Evolutionary conservation across 2,888 invertebrate species (phyloP).

Genomic region (Tetranychus piercei): DNA sequence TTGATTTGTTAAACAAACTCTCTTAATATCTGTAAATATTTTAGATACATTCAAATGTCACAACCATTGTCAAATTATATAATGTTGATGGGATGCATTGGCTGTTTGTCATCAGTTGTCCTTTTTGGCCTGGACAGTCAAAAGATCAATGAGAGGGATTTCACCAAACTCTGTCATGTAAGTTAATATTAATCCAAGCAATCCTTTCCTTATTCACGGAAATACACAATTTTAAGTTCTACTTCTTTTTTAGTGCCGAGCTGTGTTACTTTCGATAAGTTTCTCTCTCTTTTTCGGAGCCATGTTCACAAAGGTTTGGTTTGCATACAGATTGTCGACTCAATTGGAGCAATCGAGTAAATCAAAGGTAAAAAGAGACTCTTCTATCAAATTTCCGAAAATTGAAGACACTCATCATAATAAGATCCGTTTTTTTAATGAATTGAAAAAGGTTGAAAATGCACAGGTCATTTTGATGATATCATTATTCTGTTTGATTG

Average conservation of each 20-base stretch:
- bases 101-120: constrained; percentile 74
- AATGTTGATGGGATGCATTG: constrained; percentile 78
- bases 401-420: neutral
- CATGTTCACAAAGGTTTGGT: constrained; percentile 99
- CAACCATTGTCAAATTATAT: constrained; percentile 94
- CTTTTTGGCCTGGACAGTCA: constrained; percentile 61
- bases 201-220: too few species aligned
- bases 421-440: neutral
- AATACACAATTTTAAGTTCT: neutral
- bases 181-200: too few species aligned
- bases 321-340: constrained; percentile 86
- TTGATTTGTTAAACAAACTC: too few species aligned
- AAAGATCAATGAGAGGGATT: constrained; percentile 52
- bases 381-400: neutral
- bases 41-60: constrained; percentile 82
- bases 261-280: constrained; percentile 80
- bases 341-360: constrained; percentile 48
- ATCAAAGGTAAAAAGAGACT: constrained; percentile 11
- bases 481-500: constrained; percentile 63
- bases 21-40: too few species aligned
- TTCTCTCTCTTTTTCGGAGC: constrained; percentile 95
- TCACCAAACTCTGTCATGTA: constrained; percentile 61
- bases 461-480: constrained; percentile 48
- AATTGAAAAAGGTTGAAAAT: constrained; percentile 16
- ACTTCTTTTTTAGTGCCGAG: constrained; percentile 43